A percentile compares a stretch with the other conserved stretches of the same genome.
phyloP scores from a whole-genome alignment of 2,113 vertebrate species.

The Calyptomena viridis region DNA sequence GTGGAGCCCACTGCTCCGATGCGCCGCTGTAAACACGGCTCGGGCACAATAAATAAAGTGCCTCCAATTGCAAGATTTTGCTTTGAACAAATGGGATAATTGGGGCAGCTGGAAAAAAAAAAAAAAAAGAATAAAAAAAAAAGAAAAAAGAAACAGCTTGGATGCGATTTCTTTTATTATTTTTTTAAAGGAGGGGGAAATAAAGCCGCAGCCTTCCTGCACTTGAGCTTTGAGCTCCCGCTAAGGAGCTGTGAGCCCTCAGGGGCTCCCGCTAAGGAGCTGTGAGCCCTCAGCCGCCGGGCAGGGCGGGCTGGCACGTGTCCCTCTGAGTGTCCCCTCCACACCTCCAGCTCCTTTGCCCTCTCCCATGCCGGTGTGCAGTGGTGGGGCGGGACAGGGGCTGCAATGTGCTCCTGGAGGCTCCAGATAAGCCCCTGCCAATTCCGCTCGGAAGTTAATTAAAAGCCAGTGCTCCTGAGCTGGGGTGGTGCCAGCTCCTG shows the following conservation, averaged over 20 bases:
- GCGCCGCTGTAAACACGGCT: conserved; percentile 53
- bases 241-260: no score
- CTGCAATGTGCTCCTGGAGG: neutral
- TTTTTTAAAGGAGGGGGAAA: neutral
- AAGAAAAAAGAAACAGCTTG: conserved; percentile 29
- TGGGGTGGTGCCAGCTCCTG: neutral
- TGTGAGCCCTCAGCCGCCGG: neutral
- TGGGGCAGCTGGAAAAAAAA: conserved; percentile 56
- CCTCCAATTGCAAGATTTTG: conserved; percentile 63
- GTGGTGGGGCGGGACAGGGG: neutral
- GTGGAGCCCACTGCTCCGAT: conserved; percentile 45
- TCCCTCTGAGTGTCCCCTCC: neutral
- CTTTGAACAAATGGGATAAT: conserved; percentile 75
- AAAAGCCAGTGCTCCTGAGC: conserved; percentile 4
- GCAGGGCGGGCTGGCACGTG: neutral
- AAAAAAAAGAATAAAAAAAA: neutral
- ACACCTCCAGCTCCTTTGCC: neutral
- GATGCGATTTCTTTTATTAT: conserved; percentile 14
- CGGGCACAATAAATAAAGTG: conserved; percentile 68
- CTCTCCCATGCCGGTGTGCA: neutral
- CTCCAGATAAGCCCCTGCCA: conserved; percentile 13
- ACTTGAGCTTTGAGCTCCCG: neutral
- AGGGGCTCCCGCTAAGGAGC: no score
- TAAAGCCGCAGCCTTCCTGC: neutral
- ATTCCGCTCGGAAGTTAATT: conserved; percentile 54